Base-by-base conservation (phyloP, 2,888 invertebrate genomes). In the Flexamia atlantica region DNA sequence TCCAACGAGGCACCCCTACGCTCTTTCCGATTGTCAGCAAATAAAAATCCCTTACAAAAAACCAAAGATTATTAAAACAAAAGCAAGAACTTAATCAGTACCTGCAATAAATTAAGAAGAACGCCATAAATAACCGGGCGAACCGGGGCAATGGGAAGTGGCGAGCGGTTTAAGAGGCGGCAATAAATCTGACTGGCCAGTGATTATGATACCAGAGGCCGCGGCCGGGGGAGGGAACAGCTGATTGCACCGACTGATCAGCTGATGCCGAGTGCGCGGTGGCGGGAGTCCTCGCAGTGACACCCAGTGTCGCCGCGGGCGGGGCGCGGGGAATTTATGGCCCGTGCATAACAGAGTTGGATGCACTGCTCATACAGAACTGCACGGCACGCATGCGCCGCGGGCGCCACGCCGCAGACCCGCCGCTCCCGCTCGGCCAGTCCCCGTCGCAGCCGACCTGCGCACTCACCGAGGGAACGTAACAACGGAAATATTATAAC, bases 181-280 rank as follows among this genome's bases (percentile, higher is more conserved):
- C 17, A 40, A 72, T 72, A 72, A 72, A 72, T 72, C 72, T 36
- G 10, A 72, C 64, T 64, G 72, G 72, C 40, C 72, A 12, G 72
- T 72, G 72, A 72, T 72, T 72, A 42, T 64, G 64, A 64, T 64
- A 64, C 64, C 64, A 64, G 64, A 64, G 64, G 64, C 68, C 72
- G 72, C 36, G 30, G 28, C 30, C 28, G 64, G 64, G 30, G 30
- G 30, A 28, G 64, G 64, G 64, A 64, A 64, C 64, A 64, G 64
- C 30, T 64, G 64, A 64, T 64, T 12, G 64, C 64, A 64, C 28
- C 64, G 30, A 30, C 64, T 64, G 32, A 72, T 72, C 72, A 72
- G 40, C 40, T 32, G 36, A 42, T 25, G 32, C 36, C 7, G 36
- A 23, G 72, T 20, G 72, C 23, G 72, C 36, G 72, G 72, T 32